Evolutionary conservation across 2,888 invertebrate genomes (phyloP).

Genomic region (Antheraea yamamai): DNA sequence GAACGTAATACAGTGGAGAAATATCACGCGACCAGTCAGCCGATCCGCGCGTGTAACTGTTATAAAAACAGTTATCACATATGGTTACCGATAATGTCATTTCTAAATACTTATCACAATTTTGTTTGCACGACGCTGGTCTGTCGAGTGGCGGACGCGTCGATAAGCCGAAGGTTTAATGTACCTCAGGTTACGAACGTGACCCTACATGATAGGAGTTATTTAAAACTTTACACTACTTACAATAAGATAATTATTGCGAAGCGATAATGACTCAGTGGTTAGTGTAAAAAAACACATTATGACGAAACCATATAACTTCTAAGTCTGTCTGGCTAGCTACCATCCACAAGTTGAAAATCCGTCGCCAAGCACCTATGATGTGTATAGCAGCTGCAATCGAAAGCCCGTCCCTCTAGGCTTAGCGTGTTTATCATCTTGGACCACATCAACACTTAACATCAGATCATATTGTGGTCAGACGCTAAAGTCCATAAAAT

Average conservation of each 20-base stretch:
- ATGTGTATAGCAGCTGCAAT: too few species aligned
- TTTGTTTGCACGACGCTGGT: conserved; percentile 1
- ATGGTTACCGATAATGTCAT: conserved; percentile 20
- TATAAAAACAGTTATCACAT: not conserved
- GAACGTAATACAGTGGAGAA: too few species aligned
- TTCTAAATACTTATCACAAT: conserved; percentile 19
- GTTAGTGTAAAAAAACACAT: too few species aligned
- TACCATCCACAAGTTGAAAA: too few species aligned
- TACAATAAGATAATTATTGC: not conserved
- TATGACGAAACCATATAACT: too few species aligned
- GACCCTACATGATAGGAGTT: not conserved
- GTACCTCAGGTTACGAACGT: not conserved
- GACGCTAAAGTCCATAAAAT: too few species aligned
- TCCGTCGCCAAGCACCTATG: too few species aligned
- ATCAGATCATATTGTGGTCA: too few species aligned
- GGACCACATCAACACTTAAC: too few species aligned
- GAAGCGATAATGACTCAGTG: too few species aligned
- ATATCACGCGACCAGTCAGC: conserved; percentile 15
- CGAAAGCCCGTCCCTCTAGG: too few species aligned
- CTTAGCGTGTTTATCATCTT: not conserved
- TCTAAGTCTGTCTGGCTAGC: too few species aligned
- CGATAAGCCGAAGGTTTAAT: not conserved
- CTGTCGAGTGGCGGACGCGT: not conserved
- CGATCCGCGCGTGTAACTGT: not conserved
- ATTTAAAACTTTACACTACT: not conserved